These are phyloP conservation scores for Arctocebus calabarensis DNA, from an alignment of 2,797 vertebrate species.

Conservation along the genomic window DNA sequence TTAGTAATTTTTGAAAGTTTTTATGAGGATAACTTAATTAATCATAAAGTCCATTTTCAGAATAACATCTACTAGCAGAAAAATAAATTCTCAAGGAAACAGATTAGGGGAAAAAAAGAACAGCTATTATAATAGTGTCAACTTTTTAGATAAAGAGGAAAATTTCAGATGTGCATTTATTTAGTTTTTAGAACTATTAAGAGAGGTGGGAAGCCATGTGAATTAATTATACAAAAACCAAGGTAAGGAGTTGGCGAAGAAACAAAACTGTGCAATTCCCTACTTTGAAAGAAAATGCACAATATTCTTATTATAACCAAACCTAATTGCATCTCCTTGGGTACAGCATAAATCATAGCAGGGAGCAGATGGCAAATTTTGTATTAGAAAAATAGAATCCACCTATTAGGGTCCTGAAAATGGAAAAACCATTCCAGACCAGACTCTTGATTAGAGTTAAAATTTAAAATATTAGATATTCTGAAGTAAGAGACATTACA, in stretches of 20 bases:
- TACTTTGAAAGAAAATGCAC: slow-evolving; percentile 24
- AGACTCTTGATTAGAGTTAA: neutral
- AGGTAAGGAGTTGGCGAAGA: neutral
- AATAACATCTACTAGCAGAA: slow-evolving; percentile 12
- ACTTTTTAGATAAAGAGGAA: neutral
- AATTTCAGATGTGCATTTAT: neutral
- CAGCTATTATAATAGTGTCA: neutral
- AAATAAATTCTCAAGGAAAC: slow-evolving; percentile 24
- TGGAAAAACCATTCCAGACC: neutral
- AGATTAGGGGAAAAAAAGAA: neutral
- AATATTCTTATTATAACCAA: slow-evolving; percentile 18
- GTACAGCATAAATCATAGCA: neutral
- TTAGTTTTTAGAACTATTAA: neutral
- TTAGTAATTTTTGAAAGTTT: slow-evolving; percentile 36
- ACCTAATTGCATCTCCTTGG: neutral
- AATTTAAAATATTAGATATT: neutral
- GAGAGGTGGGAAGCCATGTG: neutral
- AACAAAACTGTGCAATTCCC: neutral
- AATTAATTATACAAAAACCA: neutral
- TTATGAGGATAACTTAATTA: neutral
- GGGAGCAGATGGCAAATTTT: neutral
- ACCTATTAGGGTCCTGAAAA: neutral
- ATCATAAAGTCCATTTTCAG: slow-evolving; percentile 49
- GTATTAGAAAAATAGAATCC: neutral
- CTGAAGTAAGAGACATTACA: neutral